Evolutionary conservation across 2,888 invertebrate genomes (phyloP), one percentile per base, ranked within the genome.

Genomic region (Labia minor): DNA sequence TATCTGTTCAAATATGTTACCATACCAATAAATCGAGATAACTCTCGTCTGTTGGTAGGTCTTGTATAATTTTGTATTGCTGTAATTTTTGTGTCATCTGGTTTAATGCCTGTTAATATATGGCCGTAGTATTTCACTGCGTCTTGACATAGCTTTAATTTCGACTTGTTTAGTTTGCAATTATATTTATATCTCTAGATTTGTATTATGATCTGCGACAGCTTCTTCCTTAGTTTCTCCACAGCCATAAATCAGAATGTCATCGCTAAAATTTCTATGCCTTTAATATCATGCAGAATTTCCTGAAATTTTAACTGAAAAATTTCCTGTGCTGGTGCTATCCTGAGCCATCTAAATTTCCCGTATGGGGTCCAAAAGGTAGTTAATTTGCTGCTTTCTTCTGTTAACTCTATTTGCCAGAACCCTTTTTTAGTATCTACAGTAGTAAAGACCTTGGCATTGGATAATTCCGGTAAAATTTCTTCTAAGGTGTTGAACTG

Each of bases 361-460:
- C 72, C 72, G 65, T 67, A 72, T 14, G 72, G 72, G 1, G 71
- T 72, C 66, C 69, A 71, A 63, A 72, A 72, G n/a, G 68, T 70
- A 1, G 72, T 71, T 6, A 70, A 62, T 18, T 66, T 66, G 63
- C 70, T 70, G 65, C 69, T 70, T 20, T 71, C 68, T 63, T 72
- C 69, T 18, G 65, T 66, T 10, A 71, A 64, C 62, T 68, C 68
- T 3, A 72, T 37, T 61, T 68, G 68, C 67, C 69, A 69, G 21
- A 72, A 70, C 2, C 70, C 70, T 14, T 68, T 61, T 21, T 67
- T 69, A 1, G 68, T 67, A 64, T 70, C 68, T n/a, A 70, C 14
- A 18, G 66, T 65, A 16, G 65, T 67, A 62, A 70, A 70, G 18
- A 37, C 67, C 37, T 68, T 68, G 61, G 69, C 70, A 62, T 70